Base-by-base conservation (phyloP, 2,113 vertebrate species). In the Poecile atricapillus region DNA sequence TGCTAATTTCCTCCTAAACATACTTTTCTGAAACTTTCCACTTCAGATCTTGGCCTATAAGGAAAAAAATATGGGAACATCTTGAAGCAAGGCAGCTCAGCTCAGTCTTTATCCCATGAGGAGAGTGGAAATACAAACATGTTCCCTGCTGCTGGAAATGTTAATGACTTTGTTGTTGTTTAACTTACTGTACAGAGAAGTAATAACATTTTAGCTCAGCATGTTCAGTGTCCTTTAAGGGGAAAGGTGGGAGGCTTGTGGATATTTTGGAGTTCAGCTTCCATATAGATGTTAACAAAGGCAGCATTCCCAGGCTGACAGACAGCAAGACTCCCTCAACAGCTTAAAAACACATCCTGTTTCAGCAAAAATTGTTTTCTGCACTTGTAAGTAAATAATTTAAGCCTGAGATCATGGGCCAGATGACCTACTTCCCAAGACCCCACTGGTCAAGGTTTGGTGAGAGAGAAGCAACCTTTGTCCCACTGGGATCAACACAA, bases 171-270 rank as follows among this genome's bases (percentile, higher is more conserved):
- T 67, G 55, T 84, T 95, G 70, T 87, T 95, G 79, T 81, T 93
- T 78, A 68, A 92, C 47, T 90, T 78, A 59, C 83, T 84, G 90
- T 60, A 55, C 56, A 39, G 62, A 80, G 87, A 83, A 96, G 60
- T 31, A 93, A 75, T 68, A 94, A 93, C 82, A 69, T 83, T 90
- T 90, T 22, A 69, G 74, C 89, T 94, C 96, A 87, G 90, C 89
- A 55, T 50, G 82, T 85, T 88, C 53, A 7, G 64, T 43, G 83
- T 76, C 88, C 89, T 94, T 93, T 79, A 56, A 84, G 90, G 86
- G 77, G 80, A 90, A 94, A 96, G 86, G 93, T 94, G 88, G 94
- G 94, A 95, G 86, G 83, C n/a, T 91, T 90, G 73, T 39, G 94
- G 86, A 78, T 82, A 70, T 93, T 96, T 96, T 88, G 69, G 87